Evolutionary conservation across 2,113 vertebrate genomes (phyloP), one percentile per base, ranked within the genome.

Genomic region (Nothocercus nigrocapillus): DNA sequence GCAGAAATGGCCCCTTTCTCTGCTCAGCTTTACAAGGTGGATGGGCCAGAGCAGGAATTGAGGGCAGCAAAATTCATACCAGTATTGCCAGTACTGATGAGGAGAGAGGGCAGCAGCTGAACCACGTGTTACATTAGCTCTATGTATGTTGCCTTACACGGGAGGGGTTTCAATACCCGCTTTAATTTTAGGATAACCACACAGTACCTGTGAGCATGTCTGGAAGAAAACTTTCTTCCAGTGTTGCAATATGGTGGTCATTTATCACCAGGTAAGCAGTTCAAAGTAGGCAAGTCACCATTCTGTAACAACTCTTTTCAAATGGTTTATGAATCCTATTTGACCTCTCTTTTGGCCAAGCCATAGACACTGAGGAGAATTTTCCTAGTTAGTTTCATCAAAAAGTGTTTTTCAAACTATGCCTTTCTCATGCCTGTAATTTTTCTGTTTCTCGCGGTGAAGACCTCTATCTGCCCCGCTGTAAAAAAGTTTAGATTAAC

Each of bases 101-200:
- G 19, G 69, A 69, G 32, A 53, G 53, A 28, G 38, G 24, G 21
- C 20, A 79, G 28, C 21, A 62, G 4, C 7, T 34, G 16, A 30
- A 53, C 22, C n/a, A 17, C 36, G 28, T 12, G 22, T 59, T 64
- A 21, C 15, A 18, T 18, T 36, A 45, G 36, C 36, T 80, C 56
- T 75, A 19, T 0, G 0, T 64, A 34, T 40, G 27, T 64, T 53
- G 63, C 20, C 58, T 59, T 64, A 18, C 18, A 47, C 4, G 28
- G 40, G 82, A 53, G 36, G 36, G 70, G 16, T 70, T 80, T 82
- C 40, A 18, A 45, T 49, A 40, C 34, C 9, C 20, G 10, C 47
- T 49, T 74, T 9, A n/a, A 89, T 70, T 85, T 80, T 64, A 59
- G 53, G 15, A 38, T 73, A 25, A 51, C 28, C 32, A 13, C 30